Conservation (phyloP, 2,888 invertebrate genomes). For the Parnassius mnemosyne region DNA sequence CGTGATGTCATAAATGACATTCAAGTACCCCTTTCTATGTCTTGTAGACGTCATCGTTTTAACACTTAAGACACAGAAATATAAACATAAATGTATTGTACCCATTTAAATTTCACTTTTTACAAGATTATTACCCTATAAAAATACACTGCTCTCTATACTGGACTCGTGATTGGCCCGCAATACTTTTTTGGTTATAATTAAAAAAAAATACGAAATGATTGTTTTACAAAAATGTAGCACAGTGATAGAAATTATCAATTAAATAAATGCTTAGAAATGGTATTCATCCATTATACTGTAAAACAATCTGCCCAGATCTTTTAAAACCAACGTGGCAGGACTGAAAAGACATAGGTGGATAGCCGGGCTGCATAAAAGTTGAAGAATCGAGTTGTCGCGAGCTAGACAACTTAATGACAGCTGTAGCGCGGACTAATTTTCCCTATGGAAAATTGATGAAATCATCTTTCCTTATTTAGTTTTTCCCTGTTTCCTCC, state of each 20-base stretch:
- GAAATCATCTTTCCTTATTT: no score
- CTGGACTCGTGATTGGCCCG: constrained; percentile 44
- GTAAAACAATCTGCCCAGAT: not conserved
- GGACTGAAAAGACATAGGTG: not conserved
- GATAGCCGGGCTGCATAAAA: no score
- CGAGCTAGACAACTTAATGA: no score
- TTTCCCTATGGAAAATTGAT: no score
- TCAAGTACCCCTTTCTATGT: not conserved
- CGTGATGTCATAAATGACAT: not conserved
- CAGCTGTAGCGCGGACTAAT: no score
- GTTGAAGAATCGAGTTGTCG: no score
- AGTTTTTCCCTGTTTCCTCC: no score
- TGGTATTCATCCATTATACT: no score
- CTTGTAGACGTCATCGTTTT: constrained; percentile 1
- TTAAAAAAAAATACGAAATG: not conserved
- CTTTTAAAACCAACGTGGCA: constrained; percentile 15
- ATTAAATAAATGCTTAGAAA: no score
- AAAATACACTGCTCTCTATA: constrained; percentile 39
- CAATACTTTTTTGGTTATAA: constrained; percentile 30
- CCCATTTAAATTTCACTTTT: constrained; percentile 8
- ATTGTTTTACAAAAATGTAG: no score
- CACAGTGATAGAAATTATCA: no score
- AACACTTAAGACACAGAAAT: not conserved
- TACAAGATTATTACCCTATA: constrained; percentile 28
- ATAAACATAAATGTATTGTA: constrained; percentile 4